A percentile compares a stretch with the other conserved stretches of the same genome.
Evolutionary conservation across 2,113 vertebrate species (phyloP).

Genomic region (Gadus chalcogrammus): DNA sequence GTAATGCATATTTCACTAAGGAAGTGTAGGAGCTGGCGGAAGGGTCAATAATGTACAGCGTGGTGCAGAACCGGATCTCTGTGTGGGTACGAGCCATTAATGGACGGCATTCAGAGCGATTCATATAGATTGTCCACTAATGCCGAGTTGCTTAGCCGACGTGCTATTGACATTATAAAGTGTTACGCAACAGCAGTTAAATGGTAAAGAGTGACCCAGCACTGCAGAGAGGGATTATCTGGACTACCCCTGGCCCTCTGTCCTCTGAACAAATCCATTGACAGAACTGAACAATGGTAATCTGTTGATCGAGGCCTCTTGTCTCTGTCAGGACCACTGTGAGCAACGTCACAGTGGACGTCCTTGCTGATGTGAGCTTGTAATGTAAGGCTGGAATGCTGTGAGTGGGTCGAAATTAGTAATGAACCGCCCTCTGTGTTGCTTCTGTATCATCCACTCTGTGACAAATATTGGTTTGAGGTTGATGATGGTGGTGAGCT

Average conservation of each 20-base stretch:
- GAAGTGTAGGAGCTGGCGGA: background rate
- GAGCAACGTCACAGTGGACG: too few relatives aligned
- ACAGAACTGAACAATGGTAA: constrained; percentile 46
- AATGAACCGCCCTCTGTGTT: constrained; percentile 13
- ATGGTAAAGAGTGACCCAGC: constrained; percentile 10
- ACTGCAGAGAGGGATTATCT: constrained; percentile 49
- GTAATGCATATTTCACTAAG: background rate
- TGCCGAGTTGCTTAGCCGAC: constrained; percentile 33
- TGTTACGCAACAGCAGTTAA: constrained; percentile 39
- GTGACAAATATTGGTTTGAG: constrained; percentile 8
- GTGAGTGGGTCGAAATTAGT: background rate
- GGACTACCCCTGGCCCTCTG: constrained; percentile 44
- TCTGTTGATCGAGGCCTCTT: constrained; percentile 52
- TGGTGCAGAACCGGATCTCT: background rate
- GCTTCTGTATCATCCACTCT: background rate
- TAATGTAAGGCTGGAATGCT: background rate
- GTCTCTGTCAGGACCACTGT: constrained; percentile 36
- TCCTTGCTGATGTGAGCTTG: background rate
- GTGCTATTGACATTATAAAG: constrained; percentile 41
- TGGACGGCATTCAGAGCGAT: constrained; percentile 5
- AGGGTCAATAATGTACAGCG: background rate
- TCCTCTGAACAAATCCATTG: constrained; percentile 49
- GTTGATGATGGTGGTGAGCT: background rate
- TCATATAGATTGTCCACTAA: constrained; percentile 29
- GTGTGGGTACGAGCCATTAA: constrained; percentile 7